These are phyloP conservation scores for Rhinichthys osculus DNA, from an alignment of 2,797 vertebrate species.

Conservation along the genomic window DNA sequence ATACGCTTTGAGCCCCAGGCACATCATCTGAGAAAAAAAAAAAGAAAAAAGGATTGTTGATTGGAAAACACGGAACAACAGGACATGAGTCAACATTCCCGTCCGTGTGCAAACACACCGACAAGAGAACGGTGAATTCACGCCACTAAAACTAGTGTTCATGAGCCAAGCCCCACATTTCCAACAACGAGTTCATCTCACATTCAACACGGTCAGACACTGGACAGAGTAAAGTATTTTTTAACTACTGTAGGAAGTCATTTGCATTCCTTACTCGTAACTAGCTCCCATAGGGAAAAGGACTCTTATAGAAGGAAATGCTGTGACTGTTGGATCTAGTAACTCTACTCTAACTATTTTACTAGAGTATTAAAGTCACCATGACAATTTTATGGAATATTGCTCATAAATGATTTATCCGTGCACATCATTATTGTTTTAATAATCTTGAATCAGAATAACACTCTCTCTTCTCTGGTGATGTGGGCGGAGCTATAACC, in stretches of 20 bases:
- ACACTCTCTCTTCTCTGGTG: neutral
- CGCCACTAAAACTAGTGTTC: neutral
- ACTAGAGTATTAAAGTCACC: neutral
- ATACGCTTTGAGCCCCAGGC: slow-evolving; percentile 2
- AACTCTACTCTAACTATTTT: too few relatives aligned
- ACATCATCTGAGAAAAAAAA: neutral
- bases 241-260: neutral
- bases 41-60: slow-evolving; percentile 3
- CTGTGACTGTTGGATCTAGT: neutral
- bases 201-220: too few relatives aligned
- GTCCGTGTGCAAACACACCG: neutral
- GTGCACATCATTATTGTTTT: neutral
- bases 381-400: neutral
- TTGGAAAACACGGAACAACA: slow-evolving; percentile 24
- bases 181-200: slow-evolving; percentile 1
- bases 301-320: neutral
- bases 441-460: neutral
- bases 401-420: neutral
- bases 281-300: neutral
- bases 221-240: neutral
- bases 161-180: neutral
- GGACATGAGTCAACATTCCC: slow-evolving; percentile 47
- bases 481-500: neutral
- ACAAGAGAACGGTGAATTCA: neutral
- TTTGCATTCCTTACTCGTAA: slow-evolving; percentile 13